Evolutionary conservation across 2,113 vertebrate genomes (phyloP).

Genomic region (Gymnobelideus leadbeateri): DNA sequence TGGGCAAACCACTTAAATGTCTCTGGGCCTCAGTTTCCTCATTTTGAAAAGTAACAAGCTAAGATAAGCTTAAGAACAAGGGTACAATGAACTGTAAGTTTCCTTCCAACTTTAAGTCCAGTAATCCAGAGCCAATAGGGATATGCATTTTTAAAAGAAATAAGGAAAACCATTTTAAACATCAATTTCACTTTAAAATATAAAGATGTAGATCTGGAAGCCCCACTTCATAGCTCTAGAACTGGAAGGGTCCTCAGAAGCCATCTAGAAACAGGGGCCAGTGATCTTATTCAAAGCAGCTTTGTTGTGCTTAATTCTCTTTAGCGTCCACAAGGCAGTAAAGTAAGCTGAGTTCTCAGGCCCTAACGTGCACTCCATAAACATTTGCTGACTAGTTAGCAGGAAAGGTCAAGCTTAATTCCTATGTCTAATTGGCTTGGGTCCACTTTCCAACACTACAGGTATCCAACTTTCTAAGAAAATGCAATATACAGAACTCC

Average conservation of each 20-base stretch:
- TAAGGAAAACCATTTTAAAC: not conserved
- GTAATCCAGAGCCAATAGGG: not conserved
- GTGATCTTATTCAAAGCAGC: not conserved
- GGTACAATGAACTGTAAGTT: not conserved
- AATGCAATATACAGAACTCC: not conserved
- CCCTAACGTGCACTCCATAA: not conserved
- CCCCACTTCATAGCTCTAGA: not conserved
- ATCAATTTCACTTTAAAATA: not conserved
- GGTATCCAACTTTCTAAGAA: constrained; percentile 7
- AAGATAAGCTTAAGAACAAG: not conserved
- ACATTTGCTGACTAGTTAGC: not conserved
- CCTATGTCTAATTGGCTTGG: not conserved
- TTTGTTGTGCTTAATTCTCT: not conserved
- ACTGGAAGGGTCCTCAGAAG: not conserved
- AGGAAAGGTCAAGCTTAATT: not conserved
- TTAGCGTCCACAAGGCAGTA: not conserved
- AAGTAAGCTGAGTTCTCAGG: not conserved
- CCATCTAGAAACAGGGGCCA: not conserved
- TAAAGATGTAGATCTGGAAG: not conserved
- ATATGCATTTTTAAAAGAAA: not conserved
- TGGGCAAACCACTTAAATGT: not conserved
- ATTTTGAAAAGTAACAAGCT: not conserved
- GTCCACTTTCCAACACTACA: not conserved
- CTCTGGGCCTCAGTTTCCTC: not conserved
- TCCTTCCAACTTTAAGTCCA: not conserved